phyloP scores from a whole-genome alignment of 2,888 invertebrate genomes.

The Lamellibrachia columna region DNA sequence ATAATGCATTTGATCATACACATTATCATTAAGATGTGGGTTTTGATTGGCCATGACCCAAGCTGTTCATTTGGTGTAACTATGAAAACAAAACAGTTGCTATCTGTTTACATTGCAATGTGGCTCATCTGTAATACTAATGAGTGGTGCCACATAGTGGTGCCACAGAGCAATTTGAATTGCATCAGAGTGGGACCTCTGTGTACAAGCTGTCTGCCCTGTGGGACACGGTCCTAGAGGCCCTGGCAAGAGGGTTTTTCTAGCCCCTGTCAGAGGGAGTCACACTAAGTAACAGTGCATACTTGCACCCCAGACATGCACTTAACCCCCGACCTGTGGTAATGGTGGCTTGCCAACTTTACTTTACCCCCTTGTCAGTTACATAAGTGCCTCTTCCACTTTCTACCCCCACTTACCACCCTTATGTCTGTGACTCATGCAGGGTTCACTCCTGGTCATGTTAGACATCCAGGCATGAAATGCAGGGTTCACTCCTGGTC shows the following conservation, averaged over 20 bases:
- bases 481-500: not conserved
- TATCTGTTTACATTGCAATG: not conserved
- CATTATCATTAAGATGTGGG: not conserved
- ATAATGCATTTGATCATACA: not conserved
- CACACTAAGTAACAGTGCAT: not conserved
- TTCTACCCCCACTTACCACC: not conserved
- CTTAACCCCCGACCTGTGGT: not conserved
- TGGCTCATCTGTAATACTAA: not conserved
- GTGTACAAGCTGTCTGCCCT: not conserved
- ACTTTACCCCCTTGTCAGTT: conserved; percentile 6
- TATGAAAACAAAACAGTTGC: not conserved
- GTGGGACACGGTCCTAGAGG: not conserved
- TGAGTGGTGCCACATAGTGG: not conserved
- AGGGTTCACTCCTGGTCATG: not conserved
- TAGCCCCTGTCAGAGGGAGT: not conserved
- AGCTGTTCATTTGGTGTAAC: not conserved
- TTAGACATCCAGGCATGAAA: not conserved
- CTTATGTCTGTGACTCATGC: not conserved
- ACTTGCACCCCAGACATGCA: not conserved
- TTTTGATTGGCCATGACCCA: not conserved
- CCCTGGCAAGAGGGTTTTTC: not conserved
- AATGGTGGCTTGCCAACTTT: conserved; percentile 6
- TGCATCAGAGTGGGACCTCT: not conserved
- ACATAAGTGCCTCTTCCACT: conserved; percentile 12
- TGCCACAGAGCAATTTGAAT: not conserved